Conservation (phyloP, 2,113 vertebrate species). For the Galeopterus variegatus region DNA sequence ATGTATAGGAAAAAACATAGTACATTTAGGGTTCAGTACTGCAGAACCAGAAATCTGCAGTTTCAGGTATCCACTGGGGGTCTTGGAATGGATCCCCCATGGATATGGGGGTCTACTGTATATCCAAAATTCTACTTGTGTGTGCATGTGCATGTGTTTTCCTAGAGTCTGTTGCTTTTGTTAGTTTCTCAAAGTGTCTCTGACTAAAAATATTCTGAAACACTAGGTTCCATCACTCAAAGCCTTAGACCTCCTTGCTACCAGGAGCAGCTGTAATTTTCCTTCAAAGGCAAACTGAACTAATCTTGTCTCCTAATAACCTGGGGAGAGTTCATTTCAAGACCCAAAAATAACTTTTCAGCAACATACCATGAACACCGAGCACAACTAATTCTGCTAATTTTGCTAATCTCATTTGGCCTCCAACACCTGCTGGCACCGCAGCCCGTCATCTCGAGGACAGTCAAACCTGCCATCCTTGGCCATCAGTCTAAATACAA, state of each 20-base stretch:
- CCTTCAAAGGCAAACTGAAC: neutral
- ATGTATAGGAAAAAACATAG: too few relatives aligned
- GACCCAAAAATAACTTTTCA: neutral
- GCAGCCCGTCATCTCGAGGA: neutral
- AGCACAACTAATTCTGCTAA: neutral
- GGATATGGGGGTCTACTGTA: too few relatives aligned
- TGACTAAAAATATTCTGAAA: constrained; percentile 47
- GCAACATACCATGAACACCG: neutral
- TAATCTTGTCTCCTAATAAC: constrained; percentile 15
- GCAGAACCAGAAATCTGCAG: too few relatives aligned
- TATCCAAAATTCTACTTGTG: neutral
- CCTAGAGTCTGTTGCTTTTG: neutral
- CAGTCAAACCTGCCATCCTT: neutral
- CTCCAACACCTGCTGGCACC: neutral
- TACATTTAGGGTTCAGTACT: too few relatives aligned
- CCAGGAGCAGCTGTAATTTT: neutral
- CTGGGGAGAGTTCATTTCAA: neutral
- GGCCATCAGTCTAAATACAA: neutral
- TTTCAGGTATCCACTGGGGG: too few relatives aligned
- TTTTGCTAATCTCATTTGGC: neutral
- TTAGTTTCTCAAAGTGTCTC: neutral
- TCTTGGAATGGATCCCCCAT: too few relatives aligned
- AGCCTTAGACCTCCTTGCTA: neutral
- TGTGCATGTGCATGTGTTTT: neutral
- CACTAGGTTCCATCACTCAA: neutral